phyloP scores from a whole-genome alignment of 2,113 vertebrate genomes.

The Laticauda laticaudata region DNA sequence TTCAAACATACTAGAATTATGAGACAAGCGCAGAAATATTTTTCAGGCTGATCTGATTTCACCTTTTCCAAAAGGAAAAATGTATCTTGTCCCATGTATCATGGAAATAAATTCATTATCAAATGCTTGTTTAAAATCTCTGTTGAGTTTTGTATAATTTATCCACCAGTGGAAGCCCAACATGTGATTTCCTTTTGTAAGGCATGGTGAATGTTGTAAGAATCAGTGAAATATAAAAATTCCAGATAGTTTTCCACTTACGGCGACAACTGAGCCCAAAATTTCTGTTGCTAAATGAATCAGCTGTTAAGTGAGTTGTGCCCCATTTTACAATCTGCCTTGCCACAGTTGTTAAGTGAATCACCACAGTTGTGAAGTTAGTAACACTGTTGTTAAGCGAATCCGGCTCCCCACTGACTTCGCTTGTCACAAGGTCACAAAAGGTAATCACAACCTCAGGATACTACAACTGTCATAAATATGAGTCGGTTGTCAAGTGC shows the following conservation, averaged over 20 bases:
- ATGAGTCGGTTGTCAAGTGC: background rate
- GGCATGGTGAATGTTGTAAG: background rate
- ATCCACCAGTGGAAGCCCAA: background rate
- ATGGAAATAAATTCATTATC: background rate
- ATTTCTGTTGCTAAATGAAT: background rate
- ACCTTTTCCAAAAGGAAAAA: background rate
- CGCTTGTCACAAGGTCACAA: background rate
- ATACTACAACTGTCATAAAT: background rate
- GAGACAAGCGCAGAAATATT: background rate
- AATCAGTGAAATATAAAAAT: background rate
- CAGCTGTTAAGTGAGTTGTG: background rate
- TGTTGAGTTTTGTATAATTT: background rate
- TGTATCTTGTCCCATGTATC: background rate
- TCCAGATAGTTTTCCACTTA: background rate
- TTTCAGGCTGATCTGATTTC: background rate
- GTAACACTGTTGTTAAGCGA: background rate
- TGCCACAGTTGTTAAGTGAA: background rate
- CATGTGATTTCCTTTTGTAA: background rate
- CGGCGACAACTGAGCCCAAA: too few relatives aligned
- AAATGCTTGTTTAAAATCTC: background rate
- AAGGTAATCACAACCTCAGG: background rate
- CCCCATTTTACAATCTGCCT: background rate
- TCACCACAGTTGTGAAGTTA: background rate
- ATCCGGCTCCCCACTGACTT: background rate
- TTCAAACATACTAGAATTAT: background rate